Base-by-base conservation (phyloP, 2,797 vertebrate genomes). In the Falco novaeseelandiae region DNA sequence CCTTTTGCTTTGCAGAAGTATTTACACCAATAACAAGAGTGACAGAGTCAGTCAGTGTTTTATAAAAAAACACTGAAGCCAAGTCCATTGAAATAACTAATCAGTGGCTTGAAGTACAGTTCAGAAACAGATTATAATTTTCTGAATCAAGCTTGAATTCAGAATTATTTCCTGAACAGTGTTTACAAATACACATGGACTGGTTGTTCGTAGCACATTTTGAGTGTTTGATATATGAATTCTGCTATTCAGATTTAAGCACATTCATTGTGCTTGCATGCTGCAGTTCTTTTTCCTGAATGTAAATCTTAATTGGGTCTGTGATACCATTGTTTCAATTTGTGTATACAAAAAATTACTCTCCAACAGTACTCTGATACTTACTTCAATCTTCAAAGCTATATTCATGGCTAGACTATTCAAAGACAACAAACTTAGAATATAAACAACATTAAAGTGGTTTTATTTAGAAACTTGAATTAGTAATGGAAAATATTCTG, bases 401-500 rank as follows among this genome's bases (percentile, higher is more conserved):
- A 34, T 90, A 72, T 81, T 95, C 42, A 95, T 90, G 92, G 73
- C 73, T 66, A 42, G 55, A 32, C 8, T 85, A 40, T 87, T 93
- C 74, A 78, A 84, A 87, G 69, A 27, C 44, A 84, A 61, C 5
- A 23, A 78, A 73, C 48, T 66, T 90, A 77, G 48, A 92, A 87
- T 40, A 14, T 52, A 93, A 94, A 80, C 55, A 89, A 36, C 59
- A 59, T 87, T 83, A 55, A 90, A 76, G 23, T 44, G 55, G 62
- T 83, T 97, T 95, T 95, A 91, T 93, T 96, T 96, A 93, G 90
- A 90, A 96, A 79, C 8, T 10, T 66, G 80, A 91, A 87, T 93
- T 83, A 86, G 58, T 91, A 90, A 93, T 79, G 89, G 85, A 93
- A 97, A 88, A 88, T 96, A 87, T 87, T 86, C 84, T 70, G 51